phyloP scores from a whole-genome alignment of 1,140 invertebrate genomes.

The Eulimnadia texana region DNA sequence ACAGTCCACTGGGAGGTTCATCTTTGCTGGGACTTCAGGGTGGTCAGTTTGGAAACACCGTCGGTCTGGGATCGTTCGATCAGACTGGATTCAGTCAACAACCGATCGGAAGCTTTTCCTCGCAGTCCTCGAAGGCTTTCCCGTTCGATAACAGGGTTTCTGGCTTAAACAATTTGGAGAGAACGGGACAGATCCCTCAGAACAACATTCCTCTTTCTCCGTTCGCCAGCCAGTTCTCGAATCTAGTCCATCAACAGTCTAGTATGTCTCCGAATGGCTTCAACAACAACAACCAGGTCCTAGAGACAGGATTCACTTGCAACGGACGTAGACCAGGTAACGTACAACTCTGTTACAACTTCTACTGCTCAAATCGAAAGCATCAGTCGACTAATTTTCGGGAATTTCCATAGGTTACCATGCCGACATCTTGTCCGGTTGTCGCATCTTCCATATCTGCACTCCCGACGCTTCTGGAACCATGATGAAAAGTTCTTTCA shows the following conservation, averaged over 20 bases:
- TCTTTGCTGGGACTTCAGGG: not conserved
- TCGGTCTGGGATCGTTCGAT: not conserved
- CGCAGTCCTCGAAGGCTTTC: not conserved
- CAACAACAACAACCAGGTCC: not conserved
- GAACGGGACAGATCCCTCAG: not conserved
- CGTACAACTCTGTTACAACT: not conserved
- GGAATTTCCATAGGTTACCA: constrained; percentile 23
- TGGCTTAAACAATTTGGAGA: not conserved
- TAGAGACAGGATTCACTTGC: not conserved
- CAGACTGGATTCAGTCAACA: not conserved
- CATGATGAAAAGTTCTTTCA: constrained; percentile 19
- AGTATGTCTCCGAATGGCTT: not conserved
- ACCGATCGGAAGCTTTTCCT: not conserved
- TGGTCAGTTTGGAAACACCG: not conserved
- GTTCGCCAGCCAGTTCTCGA: not conserved
- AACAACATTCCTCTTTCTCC: not conserved
- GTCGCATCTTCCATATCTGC: constrained; percentile 26
- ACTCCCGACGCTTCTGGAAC: constrained; percentile 14
- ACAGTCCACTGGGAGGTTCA: not conserved
- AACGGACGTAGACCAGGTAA: not conserved
- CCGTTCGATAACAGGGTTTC: not conserved
- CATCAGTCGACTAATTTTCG: not conserved
- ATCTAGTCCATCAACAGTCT: not conserved
- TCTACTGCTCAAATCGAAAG: not conserved
- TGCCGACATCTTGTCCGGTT: constrained; percentile 24